Conservation (phyloP, 2,113 vertebrate species). For the Calypte anna region DNA sequence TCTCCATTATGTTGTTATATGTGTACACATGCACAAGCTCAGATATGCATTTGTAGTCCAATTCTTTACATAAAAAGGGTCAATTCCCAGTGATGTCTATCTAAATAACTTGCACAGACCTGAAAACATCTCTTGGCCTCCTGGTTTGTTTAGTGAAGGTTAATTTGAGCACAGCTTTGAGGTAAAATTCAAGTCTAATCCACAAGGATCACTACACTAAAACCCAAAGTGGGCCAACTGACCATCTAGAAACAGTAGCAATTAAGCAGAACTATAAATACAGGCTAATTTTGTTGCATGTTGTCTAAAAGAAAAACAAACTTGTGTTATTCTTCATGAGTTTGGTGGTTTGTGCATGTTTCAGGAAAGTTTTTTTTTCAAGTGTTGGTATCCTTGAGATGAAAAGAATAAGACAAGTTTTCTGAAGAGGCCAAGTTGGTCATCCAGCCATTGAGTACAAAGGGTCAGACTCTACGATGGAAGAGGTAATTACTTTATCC, state of each 20-base stretch:
- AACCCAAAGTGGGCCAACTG: background rate
- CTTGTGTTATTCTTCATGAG: background rate
- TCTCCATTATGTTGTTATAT: background rate
- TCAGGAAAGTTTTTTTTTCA: background rate
- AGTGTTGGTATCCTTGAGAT: background rate
- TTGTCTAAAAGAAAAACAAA: background rate
- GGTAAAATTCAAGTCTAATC: background rate
- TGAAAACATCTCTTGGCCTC: background rate
- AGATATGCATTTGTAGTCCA: background rate
- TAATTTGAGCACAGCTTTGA: background rate
- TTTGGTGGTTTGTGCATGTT: background rate
- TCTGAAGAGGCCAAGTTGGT: background rate
- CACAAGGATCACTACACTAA: background rate
- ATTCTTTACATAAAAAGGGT: background rate
- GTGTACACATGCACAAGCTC: background rate
- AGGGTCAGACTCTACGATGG: background rate
- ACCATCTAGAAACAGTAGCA: background rate
- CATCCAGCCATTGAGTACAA: background rate
- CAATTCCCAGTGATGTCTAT: background rate
- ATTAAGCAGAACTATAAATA: background rate
- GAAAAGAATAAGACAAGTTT: background rate
- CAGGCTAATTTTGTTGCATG: background rate
- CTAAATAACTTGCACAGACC: background rate
- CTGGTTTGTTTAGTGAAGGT: background rate
- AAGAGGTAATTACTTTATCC: constrained; percentile 21